Conservation (phyloP, 2,888 invertebrate species). For the Himalopsyche japonica region DNA sequence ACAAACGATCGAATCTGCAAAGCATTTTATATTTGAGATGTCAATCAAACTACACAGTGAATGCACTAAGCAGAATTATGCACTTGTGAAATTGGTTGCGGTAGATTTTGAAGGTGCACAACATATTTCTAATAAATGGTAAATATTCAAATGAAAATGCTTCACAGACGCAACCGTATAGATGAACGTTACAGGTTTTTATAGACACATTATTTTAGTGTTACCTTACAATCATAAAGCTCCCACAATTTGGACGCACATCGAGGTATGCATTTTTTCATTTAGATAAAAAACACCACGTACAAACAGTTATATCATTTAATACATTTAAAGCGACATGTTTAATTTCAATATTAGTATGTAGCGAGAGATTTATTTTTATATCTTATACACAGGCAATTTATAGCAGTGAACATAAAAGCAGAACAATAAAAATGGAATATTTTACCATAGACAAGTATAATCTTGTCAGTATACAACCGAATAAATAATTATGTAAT, state of each 20-base stretch:
- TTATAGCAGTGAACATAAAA: not conserved
- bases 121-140: too few relatives aligned
- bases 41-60: not conserved
- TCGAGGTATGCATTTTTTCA: not conserved
- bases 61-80: not conserved
- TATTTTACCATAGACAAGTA: not conserved
- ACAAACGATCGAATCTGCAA: too few relatives aligned
- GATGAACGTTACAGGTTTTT: not conserved
- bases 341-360: not conserved
- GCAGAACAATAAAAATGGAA: not conserved
- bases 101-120: too few relatives aligned
- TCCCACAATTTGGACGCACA: not conserved
- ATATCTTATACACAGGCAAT: slow-evolving; percentile 7
- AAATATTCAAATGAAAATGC: not conserved
- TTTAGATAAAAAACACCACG: slow-evolving; percentile 18
- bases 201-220: not conserved
- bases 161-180: not conserved
- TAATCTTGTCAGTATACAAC: too few relatives aligned
- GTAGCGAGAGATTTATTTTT: slow-evolving; percentile 4
- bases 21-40: not conserved
- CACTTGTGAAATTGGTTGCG: not conserved
- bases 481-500: too few relatives aligned
- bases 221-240: not conserved
- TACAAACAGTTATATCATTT: slow-evolving; percentile 1
- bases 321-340: slow-evolving; percentile 25